These are phyloP conservation scores for Volucella zonaria DNA, from an alignment of 2,888 invertebrate species.

Conservation along the genomic window DNA sequence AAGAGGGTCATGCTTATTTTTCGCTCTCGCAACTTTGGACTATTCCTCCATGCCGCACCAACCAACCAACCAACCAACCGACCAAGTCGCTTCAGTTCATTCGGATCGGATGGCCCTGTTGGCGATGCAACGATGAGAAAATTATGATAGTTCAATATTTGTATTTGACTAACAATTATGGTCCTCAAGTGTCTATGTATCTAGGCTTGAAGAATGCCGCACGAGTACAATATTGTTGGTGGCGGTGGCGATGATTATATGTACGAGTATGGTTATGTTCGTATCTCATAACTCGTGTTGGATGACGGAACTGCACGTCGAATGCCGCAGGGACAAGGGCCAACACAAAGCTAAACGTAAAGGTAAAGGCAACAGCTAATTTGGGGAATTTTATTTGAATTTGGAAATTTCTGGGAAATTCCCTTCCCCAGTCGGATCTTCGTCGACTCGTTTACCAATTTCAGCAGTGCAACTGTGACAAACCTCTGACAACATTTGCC, in stretches of 20 bases:
- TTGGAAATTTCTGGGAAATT: slow-evolving; percentile 70
- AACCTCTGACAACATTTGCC: slow-evolving; percentile 26
- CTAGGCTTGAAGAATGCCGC: slow-evolving; percentile 72
- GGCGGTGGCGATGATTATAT: too few species aligned
- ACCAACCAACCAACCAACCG: background rate
- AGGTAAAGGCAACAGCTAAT: slow-evolving; percentile 44
- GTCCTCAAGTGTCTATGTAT: slow-evolving; percentile 66
- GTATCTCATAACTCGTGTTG: slow-evolving; percentile 1
- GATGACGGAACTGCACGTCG: slow-evolving; percentile 38
- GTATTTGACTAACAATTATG: slow-evolving; percentile 74
- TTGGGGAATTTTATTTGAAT: slow-evolving; percentile 68
- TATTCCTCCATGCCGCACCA: slow-evolving; percentile 24
- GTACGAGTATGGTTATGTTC: slow-evolving; percentile 18
- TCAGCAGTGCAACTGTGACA: slow-evolving; percentile 28
- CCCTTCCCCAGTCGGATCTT: slow-evolving; percentile 39
- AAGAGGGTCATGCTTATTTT: slow-evolving; percentile 38
- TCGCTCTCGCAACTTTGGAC: slow-evolving; percentile 58
- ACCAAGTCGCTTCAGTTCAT: too few species aligned
- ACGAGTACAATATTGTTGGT: background rate
- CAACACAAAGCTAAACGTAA: background rate
- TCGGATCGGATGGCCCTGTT: slow-evolving; percentile 15
- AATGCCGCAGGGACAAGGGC: slow-evolving; percentile 11
- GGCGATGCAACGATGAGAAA: slow-evolving; percentile 61
- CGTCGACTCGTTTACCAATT: slow-evolving; percentile 6
- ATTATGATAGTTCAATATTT: slow-evolving; percentile 74